Evolutionary conservation across 2,888 invertebrate species (phyloP).

Genomic region (Trichacis sp.): DNA sequence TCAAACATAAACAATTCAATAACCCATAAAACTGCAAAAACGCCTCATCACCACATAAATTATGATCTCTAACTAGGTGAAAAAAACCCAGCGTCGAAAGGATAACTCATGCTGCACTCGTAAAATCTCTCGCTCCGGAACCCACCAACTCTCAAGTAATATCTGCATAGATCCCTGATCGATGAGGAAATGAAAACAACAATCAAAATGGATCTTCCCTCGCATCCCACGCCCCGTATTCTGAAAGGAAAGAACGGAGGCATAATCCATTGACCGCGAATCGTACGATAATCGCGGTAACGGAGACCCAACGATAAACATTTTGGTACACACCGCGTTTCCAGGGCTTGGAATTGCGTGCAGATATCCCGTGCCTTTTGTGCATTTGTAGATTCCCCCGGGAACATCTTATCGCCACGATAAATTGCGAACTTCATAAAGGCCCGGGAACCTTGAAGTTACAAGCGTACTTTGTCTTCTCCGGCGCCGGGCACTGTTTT

Average conservation of each 20-base stretch:
- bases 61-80: too few relatives aligned
- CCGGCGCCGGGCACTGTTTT: background rate
- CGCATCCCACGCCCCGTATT: background rate
- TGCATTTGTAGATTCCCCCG: constrained; percentile 4
- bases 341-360: constrained; percentile 17
- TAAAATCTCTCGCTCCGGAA: too few relatives aligned
- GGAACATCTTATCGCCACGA: constrained; percentile 8
- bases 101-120: too few relatives aligned
- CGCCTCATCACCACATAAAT: too few relatives aligned
- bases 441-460: background rate
- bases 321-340: background rate
- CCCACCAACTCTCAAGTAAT: too few relatives aligned
- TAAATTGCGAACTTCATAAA: constrained; percentile 23
- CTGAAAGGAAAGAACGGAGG: background rate
- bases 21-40: too few relatives aligned
- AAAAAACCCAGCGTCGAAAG: too few relatives aligned
- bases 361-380: constrained; percentile 26
- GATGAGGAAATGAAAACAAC: background rate
- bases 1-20: too few relatives aligned
- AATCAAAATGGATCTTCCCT: background rate
- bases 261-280: background rate
- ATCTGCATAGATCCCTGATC: background rate
- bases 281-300: background rate
- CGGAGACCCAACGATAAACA: background rate
- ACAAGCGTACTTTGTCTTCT: too few relatives aligned